Conservation (phyloP, 2,797 vertebrate species). For the Mus minutoides region DNA sequence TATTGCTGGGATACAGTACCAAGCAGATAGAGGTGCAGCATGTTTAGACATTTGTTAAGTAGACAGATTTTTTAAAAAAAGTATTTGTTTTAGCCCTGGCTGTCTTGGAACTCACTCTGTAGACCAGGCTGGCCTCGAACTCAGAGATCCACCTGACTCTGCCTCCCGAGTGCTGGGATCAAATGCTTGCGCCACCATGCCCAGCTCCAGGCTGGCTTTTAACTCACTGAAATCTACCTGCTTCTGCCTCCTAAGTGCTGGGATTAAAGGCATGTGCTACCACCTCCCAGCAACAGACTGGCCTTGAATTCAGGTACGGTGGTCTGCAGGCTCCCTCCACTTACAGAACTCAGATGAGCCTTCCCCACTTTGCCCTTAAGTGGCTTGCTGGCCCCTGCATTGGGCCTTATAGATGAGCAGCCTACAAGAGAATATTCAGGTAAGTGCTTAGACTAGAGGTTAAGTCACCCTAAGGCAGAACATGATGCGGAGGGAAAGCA, state of each 20-base stretch:
- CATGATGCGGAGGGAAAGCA: background rate
- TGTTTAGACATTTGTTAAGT: background rate
- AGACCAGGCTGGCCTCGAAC: background rate
- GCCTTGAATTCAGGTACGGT: too few species aligned
- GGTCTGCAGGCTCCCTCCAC: background rate
- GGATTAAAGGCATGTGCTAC: background rate
- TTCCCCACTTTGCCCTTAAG: background rate
- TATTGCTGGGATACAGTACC: background rate
- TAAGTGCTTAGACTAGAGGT: background rate
- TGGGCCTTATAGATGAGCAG: background rate
- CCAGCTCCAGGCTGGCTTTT: background rate
- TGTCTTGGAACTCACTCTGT: background rate
- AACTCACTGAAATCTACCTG: background rate
- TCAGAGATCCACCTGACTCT: background rate
- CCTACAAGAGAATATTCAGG: background rate
- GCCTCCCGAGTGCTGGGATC: background rate
- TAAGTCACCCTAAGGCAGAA: background rate
- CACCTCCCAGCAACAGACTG: background rate
- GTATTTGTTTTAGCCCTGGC: background rate
- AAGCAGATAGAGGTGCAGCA: background rate
- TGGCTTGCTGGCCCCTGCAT: background rate
- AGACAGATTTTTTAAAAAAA: background rate
- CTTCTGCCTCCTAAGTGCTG: background rate
- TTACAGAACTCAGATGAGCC: background rate
- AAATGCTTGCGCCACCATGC: background rate